phyloP scores from a whole-genome alignment of 2,888 invertebrate genomes.

The Globia sparganii region DNA sequence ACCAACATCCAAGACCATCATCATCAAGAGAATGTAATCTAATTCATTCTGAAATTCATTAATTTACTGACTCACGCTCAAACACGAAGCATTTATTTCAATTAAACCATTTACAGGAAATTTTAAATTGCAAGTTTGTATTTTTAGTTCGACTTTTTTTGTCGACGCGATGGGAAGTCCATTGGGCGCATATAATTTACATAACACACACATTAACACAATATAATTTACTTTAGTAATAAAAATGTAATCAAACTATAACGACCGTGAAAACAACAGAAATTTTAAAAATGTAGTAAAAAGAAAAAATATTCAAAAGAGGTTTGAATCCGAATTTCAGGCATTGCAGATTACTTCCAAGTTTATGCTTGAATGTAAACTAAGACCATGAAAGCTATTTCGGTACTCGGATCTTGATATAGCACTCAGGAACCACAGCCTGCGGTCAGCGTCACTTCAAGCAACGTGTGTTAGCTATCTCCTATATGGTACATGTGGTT shows the following conservation, averaged over 20 bases:
- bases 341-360: background rate
- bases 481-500: constrained; percentile 13
- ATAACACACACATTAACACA: too few relatives aligned
- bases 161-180: too few relatives aligned
- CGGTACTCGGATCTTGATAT: background rate
- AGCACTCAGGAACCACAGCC: constrained; percentile 30
- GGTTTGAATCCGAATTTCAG: background rate
- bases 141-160: too few relatives aligned
- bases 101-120: too few relatives aligned
- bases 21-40: too few relatives aligned
- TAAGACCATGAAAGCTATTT: constrained; percentile 11
- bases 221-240: background rate
- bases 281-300: background rate
- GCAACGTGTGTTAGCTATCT: constrained; percentile 15
- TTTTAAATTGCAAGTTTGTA: too few relatives aligned
- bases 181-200: too few relatives aligned
- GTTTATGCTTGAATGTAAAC: background rate
- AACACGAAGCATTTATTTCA: too few relatives aligned
- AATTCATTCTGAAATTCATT: background rate
- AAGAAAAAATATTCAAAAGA: background rate
- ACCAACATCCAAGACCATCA: background rate
- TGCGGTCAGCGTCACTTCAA: constrained; percentile 47
- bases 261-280: too few relatives aligned
- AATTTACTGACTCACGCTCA: background rate
- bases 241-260: too few relatives aligned